Evolutionary conservation across 1,140 invertebrate genomes (phyloP).

Genomic region (Penaeus chinensis): DNA sequence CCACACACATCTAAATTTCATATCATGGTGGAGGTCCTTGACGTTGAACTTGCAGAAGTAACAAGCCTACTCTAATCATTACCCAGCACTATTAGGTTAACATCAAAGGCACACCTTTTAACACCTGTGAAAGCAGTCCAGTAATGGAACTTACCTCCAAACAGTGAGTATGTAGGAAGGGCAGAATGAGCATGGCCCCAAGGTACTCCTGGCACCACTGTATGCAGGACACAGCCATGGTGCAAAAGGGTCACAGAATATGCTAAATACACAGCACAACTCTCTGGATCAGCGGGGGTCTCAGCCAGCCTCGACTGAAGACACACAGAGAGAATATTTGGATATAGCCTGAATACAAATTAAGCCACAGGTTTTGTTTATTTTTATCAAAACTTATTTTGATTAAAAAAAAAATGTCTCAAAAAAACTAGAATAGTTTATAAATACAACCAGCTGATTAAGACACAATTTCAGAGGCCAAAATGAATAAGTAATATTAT

Average conservation of each 20-base stretch:
- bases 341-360: no score
- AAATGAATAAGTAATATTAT: not conserved
- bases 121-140: not conserved
- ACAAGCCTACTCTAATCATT: not conserved
- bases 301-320: constrained; percentile 64
- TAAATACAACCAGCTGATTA: no score
- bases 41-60: not conserved
- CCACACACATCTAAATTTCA: no score
- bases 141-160: constrained; percentile 70
- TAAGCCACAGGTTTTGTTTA: no score
- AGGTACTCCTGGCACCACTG: constrained; percentile 81
- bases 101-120: not conserved
- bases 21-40: not conserved
- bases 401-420: no score
- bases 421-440: no score
- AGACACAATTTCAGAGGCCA: no score
- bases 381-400: no score
- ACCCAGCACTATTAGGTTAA: not conserved
- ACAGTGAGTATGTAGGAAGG: constrained; percentile 79
- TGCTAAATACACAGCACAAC: constrained; percentile 80
- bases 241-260: constrained; percentile 85
- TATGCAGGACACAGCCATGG: constrained; percentile 84
- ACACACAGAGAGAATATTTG: not conserved
- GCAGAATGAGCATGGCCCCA: constrained; percentile 80
- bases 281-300: constrained; percentile 71